Conservation (phyloP, 1,140 invertebrate genomes). For the Plodia interpunctella region DNA sequence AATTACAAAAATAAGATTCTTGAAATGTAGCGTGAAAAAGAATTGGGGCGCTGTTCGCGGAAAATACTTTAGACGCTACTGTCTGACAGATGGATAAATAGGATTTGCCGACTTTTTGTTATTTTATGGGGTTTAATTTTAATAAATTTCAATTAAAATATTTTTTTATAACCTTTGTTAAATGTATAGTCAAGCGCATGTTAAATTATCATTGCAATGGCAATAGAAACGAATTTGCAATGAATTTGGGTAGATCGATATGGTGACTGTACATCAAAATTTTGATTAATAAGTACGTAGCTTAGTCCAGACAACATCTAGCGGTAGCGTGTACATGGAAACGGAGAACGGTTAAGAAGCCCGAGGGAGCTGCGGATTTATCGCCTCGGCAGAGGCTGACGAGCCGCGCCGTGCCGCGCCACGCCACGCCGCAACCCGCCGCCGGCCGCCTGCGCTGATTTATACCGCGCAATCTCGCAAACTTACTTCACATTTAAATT, state of each 20-base stretch:
- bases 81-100: conserved; percentile 54
- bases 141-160: too few species aligned
- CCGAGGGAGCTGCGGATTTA: conserved; percentile 71
- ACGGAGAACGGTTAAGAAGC: conserved; percentile 59
- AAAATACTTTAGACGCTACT: conserved; percentile 59
- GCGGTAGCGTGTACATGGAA: conserved; percentile 40
- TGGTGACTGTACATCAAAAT: too few species aligned
- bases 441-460: conserved; percentile 56
- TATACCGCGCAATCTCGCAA: conserved; percentile 74
- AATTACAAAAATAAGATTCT: conserved; percentile 77
- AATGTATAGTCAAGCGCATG: too few species aligned
- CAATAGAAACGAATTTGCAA: too few species aligned
- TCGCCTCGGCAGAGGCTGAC: conserved; percentile 45
- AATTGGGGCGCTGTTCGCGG: conserved; percentile 67
- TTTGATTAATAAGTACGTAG: too few species aligned
- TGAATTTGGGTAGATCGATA: too few species aligned
- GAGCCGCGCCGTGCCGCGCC: conserved; percentile 33
- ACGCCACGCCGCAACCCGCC: conserved; percentile 24
- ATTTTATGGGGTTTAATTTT: conserved; percentile 13
- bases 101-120: conserved; percentile 17
- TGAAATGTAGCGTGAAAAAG: conserved; percentile 77
- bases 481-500: conserved; percentile 78
- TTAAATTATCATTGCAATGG: too few species aligned
- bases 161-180: too few species aligned
- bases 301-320: conserved; percentile 10